Evolutionary conservation across 1,140 invertebrate genomes (phyloP), one percentile per base, ranked within the genome.

Genomic region (Trichogramma pretiosum): DNA sequence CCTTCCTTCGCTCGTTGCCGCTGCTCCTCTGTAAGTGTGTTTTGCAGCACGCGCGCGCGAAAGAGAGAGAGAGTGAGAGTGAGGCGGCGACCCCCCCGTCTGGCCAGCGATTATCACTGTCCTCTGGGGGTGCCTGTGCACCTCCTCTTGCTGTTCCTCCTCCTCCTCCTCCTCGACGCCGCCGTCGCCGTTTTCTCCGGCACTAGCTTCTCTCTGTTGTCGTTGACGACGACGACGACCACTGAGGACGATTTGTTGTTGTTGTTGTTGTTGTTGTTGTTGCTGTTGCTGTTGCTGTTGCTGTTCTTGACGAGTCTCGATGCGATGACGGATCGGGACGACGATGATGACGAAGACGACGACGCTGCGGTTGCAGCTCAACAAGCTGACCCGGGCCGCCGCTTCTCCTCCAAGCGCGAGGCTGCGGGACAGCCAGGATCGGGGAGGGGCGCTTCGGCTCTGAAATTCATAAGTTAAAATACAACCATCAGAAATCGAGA

Each of bases 401-500:
- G 49, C 49, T 46, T 23, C 46, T 51, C 37, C 43, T 14, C 32
- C 49, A 46, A 33, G 23, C 33, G 38, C 49, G 44, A 33, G 38
- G 43, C 49, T 33, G 49, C 49, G 49, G 49, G 32, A 51, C 23
- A 36, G 49, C 49, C 49, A 42, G 49, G 49, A 46, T 51, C 49
- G 49, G 49, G 49, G 49, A 51, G 40, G 43, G 49, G 30, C 38
- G 49, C 32, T 42, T 14, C 3, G 49, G 14, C 11, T 51, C 49
- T 51, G 43, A 3, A 42, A 46, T 10, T 28, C n/a, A 34, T 1
- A 36, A 32, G 16, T 17, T 13, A 32, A 9, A 21, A 13, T n/a
- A 10, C 36, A 22, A 4, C 9, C 33, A 28, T n/a, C n/a, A n/a
- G n/a, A n/a, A n/a, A n/a, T n/a, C n/a, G n/a, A n/a, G n/a, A n/a